These are phyloP conservation scores for Ophraella communa DNA, from an alignment of 2,888 invertebrate species.

Conservation along the genomic window DNA sequence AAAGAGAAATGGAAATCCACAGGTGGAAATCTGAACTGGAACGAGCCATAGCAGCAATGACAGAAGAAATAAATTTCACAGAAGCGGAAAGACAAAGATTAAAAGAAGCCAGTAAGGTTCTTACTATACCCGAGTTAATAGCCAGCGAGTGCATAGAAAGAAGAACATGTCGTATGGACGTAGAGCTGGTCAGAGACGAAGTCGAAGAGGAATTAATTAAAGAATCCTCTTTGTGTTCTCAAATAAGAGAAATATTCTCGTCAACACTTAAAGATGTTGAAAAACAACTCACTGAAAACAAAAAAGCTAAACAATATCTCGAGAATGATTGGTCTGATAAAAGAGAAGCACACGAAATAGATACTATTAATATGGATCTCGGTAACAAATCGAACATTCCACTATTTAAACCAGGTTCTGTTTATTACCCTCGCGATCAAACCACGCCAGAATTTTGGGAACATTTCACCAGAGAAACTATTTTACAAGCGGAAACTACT, in stretches of 20 bases:
- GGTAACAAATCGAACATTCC: slow-evolving; percentile 73
- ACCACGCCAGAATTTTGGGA: slow-evolving; percentile 88
- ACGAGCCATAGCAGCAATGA: slow-evolving; percentile 70
- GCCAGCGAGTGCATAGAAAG: slow-evolving; percentile 74
- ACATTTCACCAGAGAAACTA: slow-evolving; percentile 78
- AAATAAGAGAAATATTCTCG: slow-evolving; percentile 69
- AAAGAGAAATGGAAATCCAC: slow-evolving; percentile 72
- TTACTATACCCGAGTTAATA: slow-evolving; percentile 77
- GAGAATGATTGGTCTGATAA: slow-evolving; percentile 95
- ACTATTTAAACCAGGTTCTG: slow-evolving; percentile 81
- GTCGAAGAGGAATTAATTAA: slow-evolving; percentile 80
- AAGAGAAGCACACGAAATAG: slow-evolving; percentile 62
- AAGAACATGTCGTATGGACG: slow-evolving; percentile 71
- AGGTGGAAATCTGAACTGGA: slow-evolving; percentile 80
- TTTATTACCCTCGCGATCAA: slow-evolving; percentile 80
- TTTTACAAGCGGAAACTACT: slow-evolving; percentile 77
- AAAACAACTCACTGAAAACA: slow-evolving; percentile 74
- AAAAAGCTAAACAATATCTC: slow-evolving; percentile 78
- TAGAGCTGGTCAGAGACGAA: slow-evolving; percentile 77
- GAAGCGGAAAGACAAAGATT: slow-evolving; percentile 73
- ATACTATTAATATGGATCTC: slow-evolving; percentile 72
- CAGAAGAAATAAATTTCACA: slow-evolving; percentile 72
- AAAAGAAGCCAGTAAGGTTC: slow-evolving; percentile 68
- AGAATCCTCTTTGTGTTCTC: slow-evolving; percentile 74
- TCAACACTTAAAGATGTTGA: slow-evolving; percentile 72